These are phyloP conservation scores for Saccostrea echinata DNA, from an alignment of 1,140 invertebrate genomes.

Conservation along the genomic window DNA sequence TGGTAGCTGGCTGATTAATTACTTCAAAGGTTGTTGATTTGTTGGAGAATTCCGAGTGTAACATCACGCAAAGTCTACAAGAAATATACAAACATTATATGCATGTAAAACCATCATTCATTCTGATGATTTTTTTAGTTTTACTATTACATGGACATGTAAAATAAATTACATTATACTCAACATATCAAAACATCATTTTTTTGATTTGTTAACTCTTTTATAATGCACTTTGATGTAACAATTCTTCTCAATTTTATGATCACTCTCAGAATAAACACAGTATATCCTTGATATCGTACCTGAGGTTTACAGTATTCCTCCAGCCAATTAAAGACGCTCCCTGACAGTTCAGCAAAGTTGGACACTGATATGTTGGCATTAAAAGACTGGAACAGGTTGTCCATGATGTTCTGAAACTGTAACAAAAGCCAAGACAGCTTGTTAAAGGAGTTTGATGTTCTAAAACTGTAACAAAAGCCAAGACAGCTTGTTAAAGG, in stretches of 20 bases:
- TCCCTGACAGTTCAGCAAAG: slow-evolving; percentile 94
- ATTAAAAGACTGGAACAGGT: slow-evolving; percentile 93
- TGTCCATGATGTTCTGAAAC: slow-evolving; percentile 97
- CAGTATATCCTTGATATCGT: not conserved
- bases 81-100: not conserved
- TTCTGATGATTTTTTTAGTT: too few relatives aligned
- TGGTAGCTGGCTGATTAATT: too few relatives aligned
- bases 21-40: slow-evolving; percentile 15
- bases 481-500: too few relatives aligned
- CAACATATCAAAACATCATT: too few relatives aligned
- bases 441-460: too few relatives aligned
- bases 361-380: slow-evolving; percentile 92
- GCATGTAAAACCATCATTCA: not conserved
- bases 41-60: slow-evolving; percentile 7
- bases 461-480: too few relatives aligned
- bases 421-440: slow-evolving; percentile 78
- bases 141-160: too few relatives aligned
- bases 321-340: slow-evolving; percentile 97
- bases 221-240: too few relatives aligned
- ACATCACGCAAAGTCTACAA: slow-evolving; percentile 1
- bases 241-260: too few relatives aligned
- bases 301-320: slow-evolving; percentile 97
- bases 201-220: too few relatives aligned
- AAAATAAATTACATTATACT: too few relatives aligned
- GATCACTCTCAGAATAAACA: too few relatives aligned